Base-by-base conservation (phyloP, 2,888 invertebrate species). In the Parnassius apollo region DNA sequence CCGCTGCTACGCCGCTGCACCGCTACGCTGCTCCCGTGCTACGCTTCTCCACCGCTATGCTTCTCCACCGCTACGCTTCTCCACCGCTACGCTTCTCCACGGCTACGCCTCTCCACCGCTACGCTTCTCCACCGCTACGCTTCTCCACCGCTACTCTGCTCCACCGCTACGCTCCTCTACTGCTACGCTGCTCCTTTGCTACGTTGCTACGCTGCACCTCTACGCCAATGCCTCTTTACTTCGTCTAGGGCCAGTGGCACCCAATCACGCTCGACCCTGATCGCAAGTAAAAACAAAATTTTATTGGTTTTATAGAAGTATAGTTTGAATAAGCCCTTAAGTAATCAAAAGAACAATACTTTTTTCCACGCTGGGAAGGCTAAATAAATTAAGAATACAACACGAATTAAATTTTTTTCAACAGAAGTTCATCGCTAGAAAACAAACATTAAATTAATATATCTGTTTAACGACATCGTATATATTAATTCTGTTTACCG, bases 81-180 rank as follows among this genome's bases (percentile, higher is more conserved):
- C 10, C 58, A 18, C 50, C 48, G 61, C 62, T 53, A 11, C 54
- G 54, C 49, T 57, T 59, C 50, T 48, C 44, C 53, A 9, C 51
- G 44, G 59, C 44, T 54, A 13, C 61, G 9, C 57, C 53, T 35
- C 60, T 48, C 12, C 60, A 56, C 49, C 9, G 48, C 55, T 35
- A 46, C 53, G 57, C 54, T 60, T 50, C 58, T 42, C 44, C 42
- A 65, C 56, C 35, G 56, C 44, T 13, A 42, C 44, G 59, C 62
- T 60, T 51, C 58, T 42, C 44, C 44, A 42, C 25, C 4, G 44
- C 9, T 44, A 45, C 18, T 11, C 42, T 50, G 49, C 64, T 60
- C 57, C 57, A 42, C 2, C 35, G 7, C 44, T 60, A 49, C 51
- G 35, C 35, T 35, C 35, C 35, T 35, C 35, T 7, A 35, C 35